Conservation (phyloP, 2,113 vertebrate genomes). For the Cebus imitator region DNA sequence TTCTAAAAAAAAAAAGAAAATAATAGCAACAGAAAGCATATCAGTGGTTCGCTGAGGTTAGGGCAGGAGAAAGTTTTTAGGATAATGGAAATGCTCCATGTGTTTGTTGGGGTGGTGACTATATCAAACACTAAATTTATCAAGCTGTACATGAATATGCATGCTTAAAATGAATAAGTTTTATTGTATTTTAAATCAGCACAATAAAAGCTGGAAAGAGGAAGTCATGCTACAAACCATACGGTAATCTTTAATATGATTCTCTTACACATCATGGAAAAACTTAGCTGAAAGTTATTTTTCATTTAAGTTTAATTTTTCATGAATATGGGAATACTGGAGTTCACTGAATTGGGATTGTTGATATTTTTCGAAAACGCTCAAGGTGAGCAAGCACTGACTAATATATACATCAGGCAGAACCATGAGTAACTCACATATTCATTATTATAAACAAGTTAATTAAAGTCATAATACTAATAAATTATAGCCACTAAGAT, state of each 20-base stretch:
- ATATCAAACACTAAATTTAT: not conserved
- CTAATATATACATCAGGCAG: conserved; percentile 3
- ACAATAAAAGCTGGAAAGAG: not conserved
- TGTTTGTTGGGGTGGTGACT: not conserved
- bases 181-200: not conserved
- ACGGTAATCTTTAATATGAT: not conserved
- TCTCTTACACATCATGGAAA: not conserved
- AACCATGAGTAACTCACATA: conserved; percentile 15
- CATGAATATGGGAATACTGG: not conserved
- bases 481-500: conserved; percentile 58
- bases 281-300: conserved; percentile 46
- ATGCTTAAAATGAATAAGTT: not conserved
- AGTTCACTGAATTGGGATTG: not conserved
- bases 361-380: not conserved
- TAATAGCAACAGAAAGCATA: not conserved
- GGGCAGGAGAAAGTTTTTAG: not conserved
- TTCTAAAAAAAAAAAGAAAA: not conserved
- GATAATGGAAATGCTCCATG: not conserved
- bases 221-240: not conserved
- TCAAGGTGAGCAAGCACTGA: conserved; percentile 40
- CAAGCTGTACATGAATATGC: not conserved
- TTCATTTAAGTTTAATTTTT: not conserved
- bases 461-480: conserved; percentile 74
- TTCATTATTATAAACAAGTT: conserved; percentile 69
- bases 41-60: not conserved